Percentiles rank a stretch among this genome's conserved stretches.
Conservation (phyloP, 1,140 invertebrate genomes). For the Panagrolaimus sp. region DNA sequence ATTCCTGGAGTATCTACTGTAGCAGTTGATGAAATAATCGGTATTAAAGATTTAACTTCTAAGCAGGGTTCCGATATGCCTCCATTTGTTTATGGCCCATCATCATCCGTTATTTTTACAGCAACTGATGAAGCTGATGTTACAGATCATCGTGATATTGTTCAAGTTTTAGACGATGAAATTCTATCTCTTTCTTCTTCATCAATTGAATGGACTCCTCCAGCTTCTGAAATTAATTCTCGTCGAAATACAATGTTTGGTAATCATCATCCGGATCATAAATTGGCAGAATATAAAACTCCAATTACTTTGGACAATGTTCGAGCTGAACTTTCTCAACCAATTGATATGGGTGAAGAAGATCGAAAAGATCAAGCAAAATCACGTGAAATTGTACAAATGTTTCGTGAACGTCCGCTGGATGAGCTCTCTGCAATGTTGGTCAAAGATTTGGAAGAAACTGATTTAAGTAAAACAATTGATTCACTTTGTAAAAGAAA, state of each 20-base stretch:
- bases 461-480: conserved; percentile 27
- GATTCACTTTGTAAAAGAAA: conserved; percentile 31
- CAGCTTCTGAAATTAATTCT: conserved; percentile 27
- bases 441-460: conserved; percentile 7
- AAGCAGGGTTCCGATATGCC: neutral
- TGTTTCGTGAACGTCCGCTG: conserved; percentile 10
- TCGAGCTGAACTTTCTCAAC: conserved; percentile 23
- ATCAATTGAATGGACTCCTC: conserved; percentile 37
- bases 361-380: conserved; percentile 36
- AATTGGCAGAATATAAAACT: neutral
- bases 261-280: neutral
- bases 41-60: conserved; percentile 15
- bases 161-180: neutral
- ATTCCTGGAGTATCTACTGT: conserved; percentile 12
- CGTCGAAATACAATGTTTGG: conserved; percentile 32
- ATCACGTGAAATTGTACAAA: conserved; percentile 17
- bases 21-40: conserved; percentile 19
- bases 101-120: conserved; percentile 25
- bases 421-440: neutral
- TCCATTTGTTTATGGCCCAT: conserved; percentile 21
- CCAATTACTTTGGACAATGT: conserved; percentile 3
- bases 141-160: conserved; percentile 17
- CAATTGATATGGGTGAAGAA: conserved; percentile 37
- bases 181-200: neutral
- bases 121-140: conserved; percentile 15